Base-by-base conservation (phyloP, 2,797 vertebrate species). In the Anabas testudineus region DNA sequence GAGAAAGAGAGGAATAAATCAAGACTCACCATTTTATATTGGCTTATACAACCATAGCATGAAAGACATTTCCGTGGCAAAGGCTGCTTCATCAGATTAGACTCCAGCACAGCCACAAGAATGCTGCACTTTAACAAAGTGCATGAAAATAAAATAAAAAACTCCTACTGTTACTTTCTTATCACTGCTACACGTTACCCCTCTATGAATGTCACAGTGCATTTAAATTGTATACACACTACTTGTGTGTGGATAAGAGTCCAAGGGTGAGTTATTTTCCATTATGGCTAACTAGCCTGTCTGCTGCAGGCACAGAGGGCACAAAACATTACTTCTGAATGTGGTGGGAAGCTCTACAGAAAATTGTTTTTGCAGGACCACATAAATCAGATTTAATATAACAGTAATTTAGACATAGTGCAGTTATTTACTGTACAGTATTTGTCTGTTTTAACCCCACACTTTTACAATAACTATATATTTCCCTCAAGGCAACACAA, bases 321-420 rank as follows among this genome's bases (percentile, higher is more conserved):
- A 64, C 59, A 51, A 28, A 48, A 28, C 58, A 68, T 61, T 19
- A 41, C 54, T 54, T 34, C 28, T 48, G 56, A 67, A 56, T 71
- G 45, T 54, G 65, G 26, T 58, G 39, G 18, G 53, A 73, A 46
- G 75, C 52, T 10, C 34, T 3, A 59, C 16, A 66, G 72, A 69
- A 84, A 80, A 70, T 49, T 59, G 37, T 71, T 68, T 81, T 67
- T 18, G 26, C 37, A 34, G 73, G 46, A 42, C 19, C 30, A 59
- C 42, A 84, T 67, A 52, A 61, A 80, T 85, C 57, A 80, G 47
- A 60, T 74, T 14, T 59, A 71, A 77, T 76, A 83, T 70, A 82
- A 21, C 49, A 68, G 39, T 74, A 63, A 85, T 76, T 81, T 69
- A 76, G 74, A 69, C 79, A 67, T 9, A 59, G 52, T 10, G 16